Percentiles rank a stretch among this genome's conserved stretches.
phyloP scores from a whole-genome alignment of 1,140 invertebrate genomes.

The Yoshiicerus persimilis region DNA sequence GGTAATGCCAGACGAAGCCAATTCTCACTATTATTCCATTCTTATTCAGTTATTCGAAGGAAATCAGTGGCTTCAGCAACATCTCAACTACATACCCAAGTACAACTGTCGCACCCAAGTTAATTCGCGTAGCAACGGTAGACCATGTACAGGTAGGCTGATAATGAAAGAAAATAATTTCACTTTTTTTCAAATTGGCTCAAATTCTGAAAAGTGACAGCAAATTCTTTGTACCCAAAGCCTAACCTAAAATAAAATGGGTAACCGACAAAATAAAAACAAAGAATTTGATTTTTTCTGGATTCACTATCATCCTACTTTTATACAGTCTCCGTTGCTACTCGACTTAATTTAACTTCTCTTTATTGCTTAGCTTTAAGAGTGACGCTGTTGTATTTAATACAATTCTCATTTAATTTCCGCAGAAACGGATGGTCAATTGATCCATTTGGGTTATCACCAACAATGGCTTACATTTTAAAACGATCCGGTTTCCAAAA shows the following conservation, averaged over 20 bases:
- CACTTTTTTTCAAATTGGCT: too few relatives aligned
- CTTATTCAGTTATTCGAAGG: constrained; percentile 85
- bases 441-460: constrained; percentile 90
- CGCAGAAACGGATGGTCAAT: constrained; percentile 78
- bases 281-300: too few relatives aligned
- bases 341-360: too few relatives aligned
- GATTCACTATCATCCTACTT: too few relatives aligned
- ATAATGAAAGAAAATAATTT: not conserved
- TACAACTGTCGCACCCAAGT: constrained; percentile 55
- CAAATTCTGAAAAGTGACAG: too few relatives aligned
- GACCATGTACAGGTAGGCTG: not conserved
- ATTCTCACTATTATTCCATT: constrained; percentile 63
- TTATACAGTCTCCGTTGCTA: too few relatives aligned
- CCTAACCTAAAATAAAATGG: too few relatives aligned
- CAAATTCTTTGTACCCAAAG: too few relatives aligned
- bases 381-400: too few relatives aligned
- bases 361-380: too few relatives aligned
- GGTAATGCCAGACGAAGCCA: constrained; percentile 70
- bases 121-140: not conserved
- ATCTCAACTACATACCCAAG: constrained; percentile 76
- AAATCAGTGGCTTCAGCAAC: constrained; percentile 86
- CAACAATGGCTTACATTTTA: constrained; percentile 83
- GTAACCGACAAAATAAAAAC: too few relatives aligned
- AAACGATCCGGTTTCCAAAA: constrained; percentile 81
- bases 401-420: not conserved